These are phyloP conservation scores for Callorhinus ursinus DNA, from an alignment of 2,113 vertebrate genomes.

Conservation along the genomic window DNA sequence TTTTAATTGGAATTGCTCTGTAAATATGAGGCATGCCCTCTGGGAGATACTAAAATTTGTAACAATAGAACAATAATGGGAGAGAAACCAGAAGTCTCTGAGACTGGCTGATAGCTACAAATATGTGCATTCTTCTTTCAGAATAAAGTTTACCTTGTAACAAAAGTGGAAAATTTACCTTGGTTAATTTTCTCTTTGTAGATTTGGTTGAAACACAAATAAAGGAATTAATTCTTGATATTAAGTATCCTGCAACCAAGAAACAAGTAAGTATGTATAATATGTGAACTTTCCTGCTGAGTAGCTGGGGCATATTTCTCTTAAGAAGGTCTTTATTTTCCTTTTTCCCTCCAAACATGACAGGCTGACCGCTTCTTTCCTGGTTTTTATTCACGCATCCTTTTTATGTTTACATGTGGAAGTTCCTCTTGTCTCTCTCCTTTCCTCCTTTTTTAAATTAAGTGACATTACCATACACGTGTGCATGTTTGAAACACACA, in stretches of 20 bases:
- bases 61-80: neutral
- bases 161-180: neutral
- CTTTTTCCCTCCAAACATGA: neutral
- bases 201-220: slow-evolving; percentile 93
- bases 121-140: neutral
- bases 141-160: neutral
- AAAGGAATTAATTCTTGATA: slow-evolving; percentile 93
- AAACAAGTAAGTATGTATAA: slow-evolving; percentile 90
- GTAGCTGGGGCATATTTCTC: neutral
- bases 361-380: neutral
- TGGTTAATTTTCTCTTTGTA: slow-evolving; percentile 80
- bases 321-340: neutral
- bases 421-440: neutral
- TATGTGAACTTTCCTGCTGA: neutral
- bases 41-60: neutral
- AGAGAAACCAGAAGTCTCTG: neutral
- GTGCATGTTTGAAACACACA: neutral
- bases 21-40: neutral
- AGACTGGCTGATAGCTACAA: neutral
- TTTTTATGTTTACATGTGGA: neutral
- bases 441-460: neutral
- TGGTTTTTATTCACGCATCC: neutral
- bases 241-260: slow-evolving; percentile 97
- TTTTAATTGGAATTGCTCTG: neutral
- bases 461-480: neutral